phyloP scores from a whole-genome alignment of 2,113 vertebrate genomes.

The Micronycteris hirsuta region DNA sequence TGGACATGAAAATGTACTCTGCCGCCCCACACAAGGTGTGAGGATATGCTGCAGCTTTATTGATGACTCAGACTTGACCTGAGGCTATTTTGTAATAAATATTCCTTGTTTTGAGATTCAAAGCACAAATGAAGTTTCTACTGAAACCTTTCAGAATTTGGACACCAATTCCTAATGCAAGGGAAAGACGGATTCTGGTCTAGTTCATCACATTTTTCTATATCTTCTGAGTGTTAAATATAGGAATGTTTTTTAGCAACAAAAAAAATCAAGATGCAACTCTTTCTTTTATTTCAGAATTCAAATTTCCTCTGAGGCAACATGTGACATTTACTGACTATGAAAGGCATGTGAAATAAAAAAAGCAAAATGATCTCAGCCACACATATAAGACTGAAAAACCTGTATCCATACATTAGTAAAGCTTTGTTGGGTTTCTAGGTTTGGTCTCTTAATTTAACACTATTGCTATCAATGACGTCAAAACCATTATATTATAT shows the following conservation, averaged over 20 bases:
- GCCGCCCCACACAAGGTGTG: neutral
- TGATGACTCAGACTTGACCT: neutral
- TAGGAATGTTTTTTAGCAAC: slow-evolving; percentile 4
- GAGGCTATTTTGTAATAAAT: neutral
- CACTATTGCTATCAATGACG: neutral
- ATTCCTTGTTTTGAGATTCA: neutral
- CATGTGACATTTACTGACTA: neutral
- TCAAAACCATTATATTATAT: neutral
- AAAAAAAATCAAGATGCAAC: neutral
- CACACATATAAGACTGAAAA: neutral
- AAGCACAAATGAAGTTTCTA: neutral
- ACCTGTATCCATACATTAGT: neutral
- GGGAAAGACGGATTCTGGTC: neutral
- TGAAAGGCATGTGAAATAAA: neutral
- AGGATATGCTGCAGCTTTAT: neutral
- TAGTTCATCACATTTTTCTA: neutral
- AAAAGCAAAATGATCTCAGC: neutral
- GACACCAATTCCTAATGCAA: neutral
- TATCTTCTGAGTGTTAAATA: neutral
- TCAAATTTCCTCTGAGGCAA: neutral
- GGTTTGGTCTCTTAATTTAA: neutral
- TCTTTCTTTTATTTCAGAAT: neutral
- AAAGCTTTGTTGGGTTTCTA: neutral
- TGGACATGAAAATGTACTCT: neutral
- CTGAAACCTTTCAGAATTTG: neutral